Evolutionary conservation across 2,888 invertebrate genomes (phyloP), one percentile per base, ranked within the genome.

Genomic region (Auanema sp.): DNA sequence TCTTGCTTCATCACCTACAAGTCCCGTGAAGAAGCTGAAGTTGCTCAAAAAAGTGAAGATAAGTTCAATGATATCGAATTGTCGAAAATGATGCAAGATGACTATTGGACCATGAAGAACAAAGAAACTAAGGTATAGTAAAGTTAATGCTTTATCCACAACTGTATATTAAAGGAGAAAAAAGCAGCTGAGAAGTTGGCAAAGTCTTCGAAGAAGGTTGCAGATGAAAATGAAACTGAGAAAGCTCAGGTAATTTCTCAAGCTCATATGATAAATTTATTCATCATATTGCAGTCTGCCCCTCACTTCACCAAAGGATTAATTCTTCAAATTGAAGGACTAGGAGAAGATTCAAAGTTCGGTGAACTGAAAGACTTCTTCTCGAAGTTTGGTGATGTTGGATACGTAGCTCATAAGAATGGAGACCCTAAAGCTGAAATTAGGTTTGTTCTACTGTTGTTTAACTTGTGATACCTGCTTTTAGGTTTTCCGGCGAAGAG

Each of bases 1-100:
- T 96, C 96, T 1, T 90, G 94, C 55, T 95, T 94, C 85, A 89
- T 90, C 11, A 90, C 91, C 5, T 97, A 95, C 85, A 89, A 89
- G 77, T 90, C 89, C 40, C 87, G 89, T 59, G 93, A 93, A 60
- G 89, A 89, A 82, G 92, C 92, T 2, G 89, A 89, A 89, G 66
- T 92, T 93, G 83, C 84, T 92, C 43, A 71, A 51, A 69, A 89
- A 21, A 85, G 87, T 21, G 89, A 91, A 72, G 85, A 85, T 43
- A 86, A 91, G 5, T 90, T 91, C 78, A 91, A 89, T 76, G 83
- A 85, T 12, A 71, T 68, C 5, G 83, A 84, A 41, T 69, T 85
- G 23, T 62, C 59, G 24, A 75, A 76, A 54, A 68, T 78, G 72
- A 80, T 80, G 80, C 82, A 82, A 64, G 76, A 79, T 40, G 78